These are phyloP conservation scores for Brachyhypopomus occidentalis DNA, from an alignment of 2,113 vertebrate species.

Conservation along the genomic window DNA sequence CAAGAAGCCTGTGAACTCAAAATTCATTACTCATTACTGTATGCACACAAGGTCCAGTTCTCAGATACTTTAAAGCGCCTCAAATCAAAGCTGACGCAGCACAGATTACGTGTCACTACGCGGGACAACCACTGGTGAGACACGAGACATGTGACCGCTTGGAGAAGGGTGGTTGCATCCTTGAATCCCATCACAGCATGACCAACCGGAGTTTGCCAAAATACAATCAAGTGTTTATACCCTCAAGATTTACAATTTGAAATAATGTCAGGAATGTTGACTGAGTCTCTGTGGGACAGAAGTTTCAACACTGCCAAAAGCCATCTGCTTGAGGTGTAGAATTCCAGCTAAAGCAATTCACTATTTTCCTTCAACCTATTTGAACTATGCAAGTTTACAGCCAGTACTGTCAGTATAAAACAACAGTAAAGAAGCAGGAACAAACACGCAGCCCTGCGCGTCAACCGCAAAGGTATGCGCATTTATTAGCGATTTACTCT, in stretches of 20 bases:
- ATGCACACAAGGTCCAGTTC: not conserved
- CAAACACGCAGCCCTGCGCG: not conserved
- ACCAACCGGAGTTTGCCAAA: not conserved
- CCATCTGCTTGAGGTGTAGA: not conserved
- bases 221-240: not conserved
- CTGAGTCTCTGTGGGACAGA: too few species aligned
- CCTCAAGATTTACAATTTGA: not conserved
- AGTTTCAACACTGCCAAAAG: not conserved
- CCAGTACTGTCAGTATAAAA: not conserved
- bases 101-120: not conserved
- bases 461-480: not conserved
- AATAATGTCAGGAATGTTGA: not conserved
- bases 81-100: not conserved
- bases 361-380: not conserved
- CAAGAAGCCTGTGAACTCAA: not conserved
- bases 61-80: not conserved
- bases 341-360: not conserved
- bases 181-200: not conserved
- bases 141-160: not conserved
- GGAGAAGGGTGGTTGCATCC: not conserved
- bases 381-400: not conserved
- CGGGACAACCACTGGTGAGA: not conserved
- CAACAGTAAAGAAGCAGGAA: not conserved
- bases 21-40: not conserved
- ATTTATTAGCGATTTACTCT: not conserved